Conservation (phyloP, 2,797 vertebrate genomes). For the Argentina silus region DNA sequence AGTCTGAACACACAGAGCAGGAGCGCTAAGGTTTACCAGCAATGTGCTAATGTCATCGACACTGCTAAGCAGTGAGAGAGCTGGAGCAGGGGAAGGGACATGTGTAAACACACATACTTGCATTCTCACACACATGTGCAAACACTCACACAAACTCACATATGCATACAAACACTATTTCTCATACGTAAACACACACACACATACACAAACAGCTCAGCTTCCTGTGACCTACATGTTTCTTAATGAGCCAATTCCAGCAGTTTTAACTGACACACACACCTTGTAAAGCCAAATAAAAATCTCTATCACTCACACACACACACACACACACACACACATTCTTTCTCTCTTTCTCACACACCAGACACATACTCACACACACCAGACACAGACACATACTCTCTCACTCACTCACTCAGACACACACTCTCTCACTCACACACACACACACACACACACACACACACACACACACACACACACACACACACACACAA, state of each 20-base stretch:
- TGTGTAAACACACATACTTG: background rate
- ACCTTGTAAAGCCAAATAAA: no score
- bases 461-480: background rate
- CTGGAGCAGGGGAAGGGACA: background rate
- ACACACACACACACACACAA: background rate
- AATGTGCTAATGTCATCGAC: conserved; percentile 37
- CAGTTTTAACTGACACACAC: no score
- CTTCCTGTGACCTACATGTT: background rate
- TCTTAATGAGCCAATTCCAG: background rate
- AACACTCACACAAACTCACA: background rate
- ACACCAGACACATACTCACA: background rate
- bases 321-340: background rate
- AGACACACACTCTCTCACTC: background rate
- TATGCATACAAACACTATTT: background rate
- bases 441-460: no score
- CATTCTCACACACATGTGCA: conserved; percentile 1
- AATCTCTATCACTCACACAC: no score
- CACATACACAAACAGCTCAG: background rate
- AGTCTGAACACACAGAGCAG: conserved; percentile 13
- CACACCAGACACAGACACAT: background rate
- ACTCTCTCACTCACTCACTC: background rate
- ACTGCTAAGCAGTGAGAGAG: background rate
- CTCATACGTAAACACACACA: background rate
- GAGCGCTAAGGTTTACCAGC: conserved; percentile 20
- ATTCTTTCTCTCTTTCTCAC: background rate